These are phyloP conservation scores for Seladonia tumulorum DNA, from an alignment of 2,888 invertebrate species.

Conservation along the genomic window DNA sequence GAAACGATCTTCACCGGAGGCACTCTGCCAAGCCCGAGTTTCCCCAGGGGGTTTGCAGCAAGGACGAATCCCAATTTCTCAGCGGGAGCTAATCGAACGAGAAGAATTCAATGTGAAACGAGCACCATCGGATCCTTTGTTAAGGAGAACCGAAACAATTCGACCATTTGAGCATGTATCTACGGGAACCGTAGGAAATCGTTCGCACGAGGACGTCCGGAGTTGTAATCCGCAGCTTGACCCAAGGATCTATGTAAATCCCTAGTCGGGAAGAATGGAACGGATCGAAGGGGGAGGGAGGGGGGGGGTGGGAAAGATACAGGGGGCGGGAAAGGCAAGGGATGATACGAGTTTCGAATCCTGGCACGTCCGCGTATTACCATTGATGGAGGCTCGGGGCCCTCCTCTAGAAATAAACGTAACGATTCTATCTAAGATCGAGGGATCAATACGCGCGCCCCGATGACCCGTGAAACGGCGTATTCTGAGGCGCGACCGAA, in stretches of 20 bases:
- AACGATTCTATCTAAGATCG: slow-evolving; percentile 70
- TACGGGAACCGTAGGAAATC: slow-evolving; percentile 5
- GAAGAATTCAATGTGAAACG: slow-evolving; percentile 23
- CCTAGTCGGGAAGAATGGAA: slow-evolving; percentile 34
- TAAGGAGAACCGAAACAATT: slow-evolving; percentile 42
- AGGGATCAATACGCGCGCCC: slow-evolving; percentile 64
- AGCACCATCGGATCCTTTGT: neutral
- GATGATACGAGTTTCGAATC: slow-evolving; percentile 70
- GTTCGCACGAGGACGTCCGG: slow-evolving; percentile 39
- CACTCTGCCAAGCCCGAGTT: neutral
- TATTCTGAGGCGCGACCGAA: slow-evolving; percentile 32
- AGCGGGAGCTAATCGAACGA: slow-evolving; percentile 5
- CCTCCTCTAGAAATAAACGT: slow-evolving; percentile 69
- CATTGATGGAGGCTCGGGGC: slow-evolving; percentile 65
- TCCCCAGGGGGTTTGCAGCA: neutral
- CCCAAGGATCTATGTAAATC: slow-evolving; percentile 66
- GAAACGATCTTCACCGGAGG: neutral
- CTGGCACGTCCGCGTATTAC: slow-evolving; percentile 74
- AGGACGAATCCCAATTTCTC: neutral
- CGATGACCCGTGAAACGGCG: slow-evolving; percentile 66
- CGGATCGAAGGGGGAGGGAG: slow-evolving; percentile 1
- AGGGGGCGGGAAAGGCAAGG: slow-evolving; percentile 43
- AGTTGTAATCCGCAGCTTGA: slow-evolving; percentile 69
- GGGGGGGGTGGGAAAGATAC: neutral
- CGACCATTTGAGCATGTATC: neutral